phyloP scores from a whole-genome alignment of 2,797 vertebrate species.

The Lacerta viridis region DNA sequence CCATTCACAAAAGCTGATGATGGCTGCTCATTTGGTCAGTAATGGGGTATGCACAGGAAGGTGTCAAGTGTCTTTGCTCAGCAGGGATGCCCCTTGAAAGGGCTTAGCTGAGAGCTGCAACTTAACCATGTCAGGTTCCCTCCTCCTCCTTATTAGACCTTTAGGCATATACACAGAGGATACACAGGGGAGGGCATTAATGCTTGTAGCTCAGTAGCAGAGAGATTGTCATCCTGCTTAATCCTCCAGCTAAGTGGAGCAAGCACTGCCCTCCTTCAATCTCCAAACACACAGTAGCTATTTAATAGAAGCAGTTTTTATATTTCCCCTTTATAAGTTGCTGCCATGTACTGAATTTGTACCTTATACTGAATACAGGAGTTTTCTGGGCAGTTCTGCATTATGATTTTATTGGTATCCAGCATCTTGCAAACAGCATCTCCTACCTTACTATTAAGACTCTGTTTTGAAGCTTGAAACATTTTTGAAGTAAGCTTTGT shows the following conservation, averaged over 20 bases:
- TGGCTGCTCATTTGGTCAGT: slow-evolving; percentile 25
- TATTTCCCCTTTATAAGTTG: not conserved
- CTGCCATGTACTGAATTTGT: not conserved
- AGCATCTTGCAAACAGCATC: not conserved
- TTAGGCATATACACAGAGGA: slow-evolving; percentile 4
- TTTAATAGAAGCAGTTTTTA: not conserved
- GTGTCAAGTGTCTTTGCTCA: not conserved
- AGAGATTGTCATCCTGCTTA: not conserved
- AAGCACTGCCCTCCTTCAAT: not conserved
- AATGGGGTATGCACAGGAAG: slow-evolving; percentile 35
- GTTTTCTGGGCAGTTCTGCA: not conserved
- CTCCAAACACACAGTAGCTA: not conserved
- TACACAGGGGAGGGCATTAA: not conserved
- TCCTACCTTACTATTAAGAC: not conserved
- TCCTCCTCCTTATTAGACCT: not conserved
- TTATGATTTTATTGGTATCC: not conserved
- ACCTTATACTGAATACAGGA: not conserved
- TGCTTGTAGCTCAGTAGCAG: not conserved
- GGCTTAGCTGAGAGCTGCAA: slow-evolving; percentile 18
- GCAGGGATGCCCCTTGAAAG: not conserved
- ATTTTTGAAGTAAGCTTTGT: not conserved
- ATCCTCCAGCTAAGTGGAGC: slow-evolving; percentile 1
- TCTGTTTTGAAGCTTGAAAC: not conserved
- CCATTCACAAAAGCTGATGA: not conserved
- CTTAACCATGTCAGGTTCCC: not conserved